Evolutionary conservation across 2,888 invertebrate species (phyloP).

Genomic region (Gari tellinella): DNA sequence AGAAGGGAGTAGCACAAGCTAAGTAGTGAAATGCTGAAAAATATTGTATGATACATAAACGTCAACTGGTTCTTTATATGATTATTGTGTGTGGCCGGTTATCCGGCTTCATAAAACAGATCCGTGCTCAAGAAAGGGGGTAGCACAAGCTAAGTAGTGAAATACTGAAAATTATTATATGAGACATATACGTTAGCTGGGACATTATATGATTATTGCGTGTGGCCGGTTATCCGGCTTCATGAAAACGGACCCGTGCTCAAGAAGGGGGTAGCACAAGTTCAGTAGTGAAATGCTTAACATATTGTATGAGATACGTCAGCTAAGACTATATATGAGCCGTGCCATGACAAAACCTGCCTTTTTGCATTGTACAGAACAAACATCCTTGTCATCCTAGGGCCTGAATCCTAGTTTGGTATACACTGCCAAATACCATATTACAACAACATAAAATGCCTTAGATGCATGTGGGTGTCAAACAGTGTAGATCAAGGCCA

Average conservation of each 20-base stretch:
- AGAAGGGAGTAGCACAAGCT: conserved; percentile 56
- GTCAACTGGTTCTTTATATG: conserved; percentile 42
- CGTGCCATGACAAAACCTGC: no score
- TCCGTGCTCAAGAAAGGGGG: conserved; percentile 46
- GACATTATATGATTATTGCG: conserved; percentile 54
- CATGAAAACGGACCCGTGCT: conserved; percentile 51
- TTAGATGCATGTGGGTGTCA: no score
- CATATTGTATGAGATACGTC: conserved; percentile 39
- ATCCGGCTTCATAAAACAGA: conserved; percentile 46
- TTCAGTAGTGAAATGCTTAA: conserved; percentile 6
- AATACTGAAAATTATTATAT: no score
- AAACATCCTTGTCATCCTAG: no score
- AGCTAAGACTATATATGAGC: conserved; percentile 40
- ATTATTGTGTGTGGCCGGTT: conserved; percentile 61
- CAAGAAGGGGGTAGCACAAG: conserved; percentile 55
- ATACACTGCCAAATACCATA: no score
- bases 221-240: conserved; percentile 54
- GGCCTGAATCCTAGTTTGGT: no score
- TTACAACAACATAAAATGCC: no score
- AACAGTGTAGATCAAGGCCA: no score
- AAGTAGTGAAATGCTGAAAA: conserved; percentile 4
- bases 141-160: conserved; percentile 45
- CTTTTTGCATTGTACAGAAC: no score
- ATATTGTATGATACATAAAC: conserved; percentile 45
- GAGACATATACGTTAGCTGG: conserved; percentile 44